Evolutionary conservation across 2,113 vertebrate species (phyloP).

Genomic region (Chrysochloris asiatica): DNA sequence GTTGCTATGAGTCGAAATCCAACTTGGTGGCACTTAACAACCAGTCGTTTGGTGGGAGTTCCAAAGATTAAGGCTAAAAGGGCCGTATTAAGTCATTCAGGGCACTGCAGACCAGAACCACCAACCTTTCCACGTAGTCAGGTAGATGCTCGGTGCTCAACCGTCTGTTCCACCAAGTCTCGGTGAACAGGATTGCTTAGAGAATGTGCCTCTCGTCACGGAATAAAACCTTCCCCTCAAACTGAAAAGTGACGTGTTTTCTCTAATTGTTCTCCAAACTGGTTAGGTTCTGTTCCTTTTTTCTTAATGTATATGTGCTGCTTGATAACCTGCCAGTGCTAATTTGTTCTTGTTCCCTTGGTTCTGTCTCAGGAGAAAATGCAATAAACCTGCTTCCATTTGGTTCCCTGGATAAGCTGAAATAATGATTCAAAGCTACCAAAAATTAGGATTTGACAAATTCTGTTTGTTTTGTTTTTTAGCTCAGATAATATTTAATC

Average conservation of each 20-base stretch:
- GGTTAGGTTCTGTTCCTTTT: background rate
- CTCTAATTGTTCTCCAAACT: background rate
- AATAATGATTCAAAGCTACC: background rate
- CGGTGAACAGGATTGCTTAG: background rate
- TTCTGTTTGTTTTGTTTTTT: background rate
- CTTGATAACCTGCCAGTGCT: background rate
- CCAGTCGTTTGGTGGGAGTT: too few species aligned
- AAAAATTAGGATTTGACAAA: constrained; percentile 3
- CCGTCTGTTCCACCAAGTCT: background rate
- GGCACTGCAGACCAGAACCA: background rate
- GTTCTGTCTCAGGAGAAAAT: constrained; percentile 9
- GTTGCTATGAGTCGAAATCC: too few species aligned
- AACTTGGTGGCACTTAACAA: too few species aligned
- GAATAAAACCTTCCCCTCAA: background rate
- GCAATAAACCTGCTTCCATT: background rate
- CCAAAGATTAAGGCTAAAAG: too few species aligned
- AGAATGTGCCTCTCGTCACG: background rate
- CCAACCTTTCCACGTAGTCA: background rate
- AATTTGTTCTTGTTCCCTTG: background rate
- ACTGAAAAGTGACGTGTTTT: background rate
- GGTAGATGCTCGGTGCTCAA: background rate
- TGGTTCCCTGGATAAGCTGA: background rate
- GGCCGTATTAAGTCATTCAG: too few species aligned
- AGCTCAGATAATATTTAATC: background rate
- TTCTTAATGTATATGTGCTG: background rate